These are phyloP conservation scores for Heliconius hermathena DNA, from an alignment of 1,140 invertebrate species.

Conservation along the genomic window DNA sequence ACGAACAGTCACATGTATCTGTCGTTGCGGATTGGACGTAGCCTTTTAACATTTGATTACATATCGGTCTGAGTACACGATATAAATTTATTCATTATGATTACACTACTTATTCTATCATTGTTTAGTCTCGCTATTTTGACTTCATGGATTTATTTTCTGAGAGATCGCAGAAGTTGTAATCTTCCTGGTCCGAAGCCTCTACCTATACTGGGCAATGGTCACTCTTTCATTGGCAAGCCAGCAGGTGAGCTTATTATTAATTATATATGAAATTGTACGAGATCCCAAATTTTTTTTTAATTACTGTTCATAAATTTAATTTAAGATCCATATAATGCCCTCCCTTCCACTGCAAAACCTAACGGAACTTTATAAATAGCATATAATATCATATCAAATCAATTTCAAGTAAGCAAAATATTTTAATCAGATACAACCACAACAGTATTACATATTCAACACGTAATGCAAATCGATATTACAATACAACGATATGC, in stretches of 20 bases:
- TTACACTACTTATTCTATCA: slow-evolving; percentile 42
- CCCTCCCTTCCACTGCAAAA: too few species aligned
- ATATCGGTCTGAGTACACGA: neutral
- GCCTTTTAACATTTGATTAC: neutral
- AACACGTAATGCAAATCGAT: too few species aligned
- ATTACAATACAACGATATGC: too few species aligned
- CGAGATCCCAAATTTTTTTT: too few species aligned
- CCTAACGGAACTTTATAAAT: too few species aligned
- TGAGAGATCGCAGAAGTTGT: slow-evolving; percentile 42
- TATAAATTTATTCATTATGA: slow-evolving; percentile 36
- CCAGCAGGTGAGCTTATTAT: slow-evolving; percentile 45
- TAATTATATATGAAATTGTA: neutral
- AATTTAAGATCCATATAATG: too few species aligned
- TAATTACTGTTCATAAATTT: too few species aligned
- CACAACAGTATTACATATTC: too few species aligned
- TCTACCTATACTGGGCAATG: slow-evolving; percentile 61
- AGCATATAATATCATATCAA: too few species aligned
- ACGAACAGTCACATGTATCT: neutral
- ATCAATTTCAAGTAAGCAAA: too few species aligned
- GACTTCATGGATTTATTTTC: slow-evolving; percentile 54
- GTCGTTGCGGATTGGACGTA: neutral
- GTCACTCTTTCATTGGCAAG: slow-evolving; percentile 50
- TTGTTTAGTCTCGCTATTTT: slow-evolving; percentile 43
- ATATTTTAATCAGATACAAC: too few species aligned
- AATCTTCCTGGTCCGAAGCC: slow-evolving; percentile 56